A percentile compares a stretch with the other conserved stretches of the same genome.
These are phyloP conservation scores for Ornithorhynchus anatinus DNA, from an alignment of 2,113 vertebrate species.

Conservation along the genomic window DNA sequence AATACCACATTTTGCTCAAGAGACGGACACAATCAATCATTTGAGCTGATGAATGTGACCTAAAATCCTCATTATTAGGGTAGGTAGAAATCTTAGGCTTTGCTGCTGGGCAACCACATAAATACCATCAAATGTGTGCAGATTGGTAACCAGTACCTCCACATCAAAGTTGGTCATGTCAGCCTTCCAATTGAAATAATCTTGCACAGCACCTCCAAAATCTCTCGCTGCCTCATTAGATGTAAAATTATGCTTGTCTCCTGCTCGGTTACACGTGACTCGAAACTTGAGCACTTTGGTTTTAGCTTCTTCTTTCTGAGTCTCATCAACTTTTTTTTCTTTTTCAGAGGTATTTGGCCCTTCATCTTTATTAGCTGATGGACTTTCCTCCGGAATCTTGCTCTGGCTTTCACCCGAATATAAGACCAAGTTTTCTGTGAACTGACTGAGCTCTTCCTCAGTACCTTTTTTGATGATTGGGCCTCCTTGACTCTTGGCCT, in stretches of 20 bases:
- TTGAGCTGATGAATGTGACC: too few relatives aligned
- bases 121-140: neutral
- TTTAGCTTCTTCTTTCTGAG: conserved; percentile 23
- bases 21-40: too few relatives aligned
- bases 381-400: neutral
- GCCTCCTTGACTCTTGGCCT: conserved; percentile 22
- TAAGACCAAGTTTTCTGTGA: neutral
- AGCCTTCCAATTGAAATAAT: conserved; percentile 95
- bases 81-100: neutral
- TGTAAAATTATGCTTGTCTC: conserved; percentile 92
- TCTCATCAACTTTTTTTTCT: neutral
- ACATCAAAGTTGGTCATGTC: conserved; percentile 98
- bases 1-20: too few relatives aligned
- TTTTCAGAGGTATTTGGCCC: neutral
- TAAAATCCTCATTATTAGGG: too few relatives aligned
- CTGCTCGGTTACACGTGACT: conserved; percentile 92
- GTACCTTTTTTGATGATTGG: neutral
- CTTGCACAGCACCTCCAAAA: conserved; percentile 94
- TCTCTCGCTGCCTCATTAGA: conserved; percentile 95
- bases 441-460: neutral
- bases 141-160: conserved; percentile 76
- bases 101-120: neutral
- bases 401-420: conserved; percentile 32
- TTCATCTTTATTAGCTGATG: conserved; percentile 25
- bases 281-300: conserved; percentile 80